These are phyloP conservation scores for Micromesistius poutassou DNA, from an alignment of 2,797 vertebrate species.

Conservation along the genomic window DNA sequence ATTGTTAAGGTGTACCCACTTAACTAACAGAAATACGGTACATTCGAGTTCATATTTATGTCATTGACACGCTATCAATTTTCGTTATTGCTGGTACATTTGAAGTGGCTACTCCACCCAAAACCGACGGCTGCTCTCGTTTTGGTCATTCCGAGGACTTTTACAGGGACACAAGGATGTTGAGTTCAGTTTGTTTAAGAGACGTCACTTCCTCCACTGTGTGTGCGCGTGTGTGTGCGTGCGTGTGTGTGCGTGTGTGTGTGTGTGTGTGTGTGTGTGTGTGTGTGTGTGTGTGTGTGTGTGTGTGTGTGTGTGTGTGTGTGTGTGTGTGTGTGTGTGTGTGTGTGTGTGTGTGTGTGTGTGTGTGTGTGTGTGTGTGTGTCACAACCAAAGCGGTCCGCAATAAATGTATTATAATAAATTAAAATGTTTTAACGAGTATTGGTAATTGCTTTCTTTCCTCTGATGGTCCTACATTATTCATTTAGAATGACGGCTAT, in stretches of 20 bases:
- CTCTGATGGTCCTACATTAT: background rate
- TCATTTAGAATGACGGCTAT: background rate
- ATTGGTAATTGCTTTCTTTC: background rate
- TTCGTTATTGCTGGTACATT: background rate
- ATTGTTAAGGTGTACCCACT: constrained; percentile 3
- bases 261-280: too few relatives aligned
- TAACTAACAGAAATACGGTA: background rate
- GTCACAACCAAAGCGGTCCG: constrained; percentile 47
- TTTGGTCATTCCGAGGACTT: constrained; percentile 33
- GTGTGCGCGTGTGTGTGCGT: too few relatives aligned
- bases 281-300: too few relatives aligned
- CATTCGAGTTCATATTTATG: background rate
- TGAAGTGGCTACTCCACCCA: constrained; percentile 1
- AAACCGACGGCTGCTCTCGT: constrained; percentile 1
- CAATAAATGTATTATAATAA: background rate
- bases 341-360: too few relatives aligned
- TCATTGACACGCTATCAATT: background rate
- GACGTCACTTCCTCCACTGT: constrained; percentile 39
- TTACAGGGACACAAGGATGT: constrained; percentile 50
- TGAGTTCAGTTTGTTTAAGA: fast-evolving
- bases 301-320: constrained; percentile 27
- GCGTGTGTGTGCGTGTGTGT: constrained; percentile 21
- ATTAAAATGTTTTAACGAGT: background rate
- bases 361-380: constrained; percentile 8
- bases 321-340: constrained; percentile 11